Evolutionary conservation across 2,113 vertebrate species (phyloP), one percentile per base, ranked within the genome.

Genomic region (Meleagris gallopavo): DNA sequence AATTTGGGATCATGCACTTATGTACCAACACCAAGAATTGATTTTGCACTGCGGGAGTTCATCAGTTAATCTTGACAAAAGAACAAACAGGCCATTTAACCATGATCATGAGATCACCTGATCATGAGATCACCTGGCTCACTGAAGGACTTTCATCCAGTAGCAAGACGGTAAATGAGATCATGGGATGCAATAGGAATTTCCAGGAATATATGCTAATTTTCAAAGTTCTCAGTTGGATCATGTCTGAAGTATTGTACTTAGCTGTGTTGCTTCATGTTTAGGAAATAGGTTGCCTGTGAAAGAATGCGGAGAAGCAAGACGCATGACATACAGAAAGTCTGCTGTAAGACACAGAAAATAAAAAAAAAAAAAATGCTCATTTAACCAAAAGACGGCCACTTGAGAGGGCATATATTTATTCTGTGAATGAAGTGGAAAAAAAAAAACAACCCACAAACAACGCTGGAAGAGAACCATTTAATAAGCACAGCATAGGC

Each of bases 61-160:
- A 83, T 83, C 72, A 52, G 82, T 88, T 95, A 82, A 64, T 38
- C 60, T 70, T 83, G 36, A 88, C 64, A 91, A 83, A 88, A 69
- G 71, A 91, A 65, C 0, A 0, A 73, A 83, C 57, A 40, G 54
- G 11, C n/a, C 36, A 29, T 79, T 96, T 73, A 66, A 61, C 87
- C 78, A 89, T 62, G 75, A 80, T 89, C 71, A 32, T 45, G 71
- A 43, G 55, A 94, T 73, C 64, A 48, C 48, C 67, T 77, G 75
- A 54, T 75, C 32, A 0, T 34, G 38, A 75, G 50, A 75, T 93
- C 73, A 67, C 1, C 18, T 72, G 46, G 22, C 50, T 77, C 46
- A 34, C 11, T 21, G 66, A 60, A 78, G n/a, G 41, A 45, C 50
- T 92, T 74, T 84, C 66, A 45, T 7, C 34, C 17, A 9, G 70